Base-by-base conservation (phyloP, 2,888 invertebrate species). In the Metacarcinus magister region DNA sequence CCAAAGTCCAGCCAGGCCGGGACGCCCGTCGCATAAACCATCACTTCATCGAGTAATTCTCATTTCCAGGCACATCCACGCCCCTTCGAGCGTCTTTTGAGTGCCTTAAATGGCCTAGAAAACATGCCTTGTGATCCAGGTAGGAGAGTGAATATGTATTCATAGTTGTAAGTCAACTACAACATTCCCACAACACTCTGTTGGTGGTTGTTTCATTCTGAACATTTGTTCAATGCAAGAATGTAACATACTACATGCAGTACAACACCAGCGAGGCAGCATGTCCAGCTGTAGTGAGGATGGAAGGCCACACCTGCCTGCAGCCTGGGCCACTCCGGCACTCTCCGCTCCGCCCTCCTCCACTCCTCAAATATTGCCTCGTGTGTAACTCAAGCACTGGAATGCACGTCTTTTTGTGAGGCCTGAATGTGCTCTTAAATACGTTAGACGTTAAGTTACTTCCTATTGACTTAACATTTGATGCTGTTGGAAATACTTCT, bases 371-470 rank as follows among this genome's bases (percentile, higher is more conserved):
- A 28, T 82, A 82, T 13, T 82, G 82, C 82, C 82, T 82, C 32
- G 28, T 82, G 82, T 82, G 82, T 82, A 82, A 82, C 82, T 82
- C 82, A 82, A 82, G 82, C 82, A 82, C 82, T 32, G 82, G 13
- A 28, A 82, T 82, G 82, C 32, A 32, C 32, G 32, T 23, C n/a
- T 82, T 82, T 82, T 32, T 28, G 7, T 82, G 13, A 54, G 54
- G 28, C 32, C 32, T 67, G 10, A 82, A 82, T 82, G 82, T 82
- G 82, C 32, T 82, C 13, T 82, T 28, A 32, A 82, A 82, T 13
- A 82, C 7, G 28, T 82, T 82, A 82, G 82, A 32, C 16, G 32
- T 28, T 13, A 28, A 82, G 82, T 82, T 82, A 82, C 28, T 28
- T 28, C 32, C 82, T 82, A 32, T 82, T 82, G 82, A 2, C 13